Base-by-base conservation (phyloP, 2,113 vertebrate genomes). In the Perca schrenkii region DNA sequence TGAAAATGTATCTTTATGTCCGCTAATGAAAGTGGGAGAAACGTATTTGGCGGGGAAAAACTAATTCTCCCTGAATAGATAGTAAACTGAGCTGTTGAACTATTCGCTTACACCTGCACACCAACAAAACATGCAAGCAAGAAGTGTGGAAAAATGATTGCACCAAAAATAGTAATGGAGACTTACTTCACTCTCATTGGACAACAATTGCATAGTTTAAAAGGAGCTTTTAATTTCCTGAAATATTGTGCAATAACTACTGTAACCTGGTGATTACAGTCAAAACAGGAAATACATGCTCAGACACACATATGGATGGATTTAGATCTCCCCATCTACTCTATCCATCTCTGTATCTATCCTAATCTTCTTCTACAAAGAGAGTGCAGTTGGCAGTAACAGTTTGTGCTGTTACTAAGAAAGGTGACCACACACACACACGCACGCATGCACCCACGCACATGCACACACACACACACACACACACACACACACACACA, bases 401-500 rank as follows among this genome's bases (percentile, higher is more conserved):
- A 60, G 60, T 85, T 65, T 65, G 17, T 43, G 57, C 63, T 40
- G 11, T 56, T 62, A 34, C 46, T 28, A 28, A 22, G 12, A n/a
- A 31, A 70, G 34, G 46, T 62, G 34, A 14, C 70, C 28, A 15
- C 25, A 31, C n/a, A 70, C 50, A 57, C 25, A 70, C 69, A 17
- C 4, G 31, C 28, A 15, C 25, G 21, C 31, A 70, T 50, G 50
- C 25, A 74, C 64, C 10, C 31, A 67, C 70, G 57, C 22, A 80
- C 77, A 21, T n/a, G 54, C 69, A 65, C 76, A 66, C 71, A 65
- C 52, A 61, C 71, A 19, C 31, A 25, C n/a, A 65, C 36, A 22
- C 62, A 58, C 22, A 22, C 54, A 73, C 25, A 72, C 77, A 66
- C 61, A 61, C 74, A 68, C 76, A 50, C 82, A 77, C 69, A 79